Evolutionary conservation across 2,113 vertebrate genomes (phyloP).

Genomic region (Pyxicephalus adspersus): DNA sequence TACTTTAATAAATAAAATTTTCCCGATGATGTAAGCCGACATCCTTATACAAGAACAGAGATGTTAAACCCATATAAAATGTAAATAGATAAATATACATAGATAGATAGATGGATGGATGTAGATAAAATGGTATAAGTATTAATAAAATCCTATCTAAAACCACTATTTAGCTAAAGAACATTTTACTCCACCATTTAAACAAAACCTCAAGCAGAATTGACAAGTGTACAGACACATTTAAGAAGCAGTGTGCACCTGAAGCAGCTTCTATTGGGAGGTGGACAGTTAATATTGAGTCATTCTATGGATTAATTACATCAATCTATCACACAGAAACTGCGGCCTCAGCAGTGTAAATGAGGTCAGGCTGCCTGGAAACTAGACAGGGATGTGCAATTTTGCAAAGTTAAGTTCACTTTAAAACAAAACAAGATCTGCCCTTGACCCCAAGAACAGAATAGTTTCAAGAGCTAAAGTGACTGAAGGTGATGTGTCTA

Average conservation of each 20-base stretch:
- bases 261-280: background rate
- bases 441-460: background rate
- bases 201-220: background rate
- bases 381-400: conserved; percentile 13
- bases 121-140: background rate
- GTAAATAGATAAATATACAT: background rate
- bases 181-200: background rate
- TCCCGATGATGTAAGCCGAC: too few species aligned
- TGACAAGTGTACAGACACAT: conserved; percentile 18
- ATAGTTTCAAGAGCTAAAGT: background rate
- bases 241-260: conserved; percentile 2
- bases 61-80: background rate
- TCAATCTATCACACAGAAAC: conserved; percentile 43
- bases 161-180: background rate
- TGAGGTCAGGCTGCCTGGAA: conserved; percentile 20
- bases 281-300: conserved; percentile 18
- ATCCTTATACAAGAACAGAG: background rate
- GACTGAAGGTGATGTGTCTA: background rate
- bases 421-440: background rate
- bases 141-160: too few species aligned
- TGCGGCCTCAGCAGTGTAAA: conserved; percentile 44
- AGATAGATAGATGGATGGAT: too few species aligned
- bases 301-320: conserved; percentile 35
- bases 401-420: background rate
- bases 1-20: too few species aligned